Evolutionary conservation across 1,140 invertebrate species (phyloP), one percentile per base, ranked within the genome.

Genomic region (Pogonognathellus flavescens): DNA sequence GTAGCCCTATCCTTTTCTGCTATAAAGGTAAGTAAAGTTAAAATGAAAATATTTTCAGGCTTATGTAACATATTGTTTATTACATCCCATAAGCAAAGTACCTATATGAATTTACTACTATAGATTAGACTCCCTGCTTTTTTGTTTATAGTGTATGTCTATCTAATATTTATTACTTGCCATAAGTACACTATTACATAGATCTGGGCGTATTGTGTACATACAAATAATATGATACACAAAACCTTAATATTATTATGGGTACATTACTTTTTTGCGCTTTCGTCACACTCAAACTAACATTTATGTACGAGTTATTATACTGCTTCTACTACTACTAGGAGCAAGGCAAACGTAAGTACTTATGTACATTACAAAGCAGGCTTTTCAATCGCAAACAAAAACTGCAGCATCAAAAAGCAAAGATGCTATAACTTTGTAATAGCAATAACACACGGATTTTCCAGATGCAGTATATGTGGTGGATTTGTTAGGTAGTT

Each of bases 221-320:
- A 55, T 16, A 31, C 62, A 66, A 66, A 66, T 25, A 66, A 31
- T 66, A 31, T 13, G 22, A 66, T 25, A 66, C 20, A 66, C 60
- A 11, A 11, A 41, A 41, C 31, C 31, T 41, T 41, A 41, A 41
- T 41, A 41, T 41, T 41, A 41, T 41, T 41, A 41, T 41, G 31
- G n/a, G n/a, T n/a, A n/a, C n/a, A 41, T 6, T 41, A 31, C 22
- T 66, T 60, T 66, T 66, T 66, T 66, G 20, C 22, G 14, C 62
- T 13, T 66, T 66, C 62, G 62, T 66, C 62, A 66, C 62, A 66
- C 62, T 66, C 62, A 66, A 20, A 66, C 62, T 66, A 20, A 25
- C 62, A 11, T 31, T 66, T 66, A 66, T 66, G 20, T 66, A 66
- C 53, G 11, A 55, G 18, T 13, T 25, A 20, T 13, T 66, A 25